Evolutionary conservation across 2,797 vertebrate species (phyloP).

Genomic region (Holocentrus rufus): DNA sequence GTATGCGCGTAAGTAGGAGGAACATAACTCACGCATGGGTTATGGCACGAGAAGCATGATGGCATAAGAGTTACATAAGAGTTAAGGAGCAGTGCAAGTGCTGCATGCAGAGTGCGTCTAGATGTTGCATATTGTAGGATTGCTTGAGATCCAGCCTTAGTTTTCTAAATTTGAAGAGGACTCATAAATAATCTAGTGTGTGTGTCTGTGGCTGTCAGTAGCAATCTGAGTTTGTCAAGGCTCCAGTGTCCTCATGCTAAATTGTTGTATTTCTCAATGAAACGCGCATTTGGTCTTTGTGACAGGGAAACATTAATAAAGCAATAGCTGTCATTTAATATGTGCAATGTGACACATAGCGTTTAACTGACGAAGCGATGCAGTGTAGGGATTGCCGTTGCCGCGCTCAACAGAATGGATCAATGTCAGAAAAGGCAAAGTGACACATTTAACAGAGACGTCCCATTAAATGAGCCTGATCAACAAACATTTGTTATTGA

Average conservation of each 20-base stretch:
- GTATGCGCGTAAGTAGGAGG: constrained; percentile 37
- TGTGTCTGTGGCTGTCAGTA: constrained; percentile 48
- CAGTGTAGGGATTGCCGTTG: constrained; percentile 12
- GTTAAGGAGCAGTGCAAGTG: constrained; percentile 70
- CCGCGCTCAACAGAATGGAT: constrained; percentile 12
- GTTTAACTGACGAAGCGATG: constrained; percentile 36
- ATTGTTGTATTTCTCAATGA: constrained; percentile 49
- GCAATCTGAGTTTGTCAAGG: constrained; percentile 46
- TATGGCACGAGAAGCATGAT: constrained; percentile 75
- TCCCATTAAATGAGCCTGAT: constrained; percentile 7
- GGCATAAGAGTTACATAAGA: constrained; percentile 81
- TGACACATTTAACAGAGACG: constrained; percentile 9
- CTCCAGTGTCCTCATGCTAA: constrained; percentile 34
- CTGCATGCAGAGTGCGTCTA: constrained; percentile 69
- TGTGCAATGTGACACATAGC: constrained; percentile 52
- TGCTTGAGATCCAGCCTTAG: constrained; percentile 54
- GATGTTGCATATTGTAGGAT: constrained; percentile 61
- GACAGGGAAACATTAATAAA: constrained; percentile 69
- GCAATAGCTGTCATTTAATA: constrained; percentile 57
- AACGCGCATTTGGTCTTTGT: constrained; percentile 63
- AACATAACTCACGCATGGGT: constrained; percentile 73
- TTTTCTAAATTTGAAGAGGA: constrained; percentile 64
- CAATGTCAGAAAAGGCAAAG: not conserved
- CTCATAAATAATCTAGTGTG: constrained; percentile 70
- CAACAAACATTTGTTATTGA: not conserved